Evolutionary conservation across 2,113 vertebrate species (phyloP), one percentile per base, ranked within the genome.

Genomic region (Caloenas nicobarica): DNA sequence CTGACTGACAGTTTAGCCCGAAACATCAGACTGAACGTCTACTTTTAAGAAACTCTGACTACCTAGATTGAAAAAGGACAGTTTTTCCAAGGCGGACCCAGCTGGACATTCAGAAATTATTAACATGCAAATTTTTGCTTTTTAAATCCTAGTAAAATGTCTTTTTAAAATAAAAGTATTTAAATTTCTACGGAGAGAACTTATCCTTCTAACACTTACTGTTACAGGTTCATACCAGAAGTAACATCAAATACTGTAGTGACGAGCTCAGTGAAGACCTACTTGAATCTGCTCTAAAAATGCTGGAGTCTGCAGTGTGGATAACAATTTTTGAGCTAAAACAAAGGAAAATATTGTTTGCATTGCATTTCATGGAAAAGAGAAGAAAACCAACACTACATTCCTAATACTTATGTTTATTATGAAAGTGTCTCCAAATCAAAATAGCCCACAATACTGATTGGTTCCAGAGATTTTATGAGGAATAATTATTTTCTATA

Each of bases 381-480:
- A 95, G 79, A 96, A 97, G 51, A 91, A 89, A 95, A 94, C 38
- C 26, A 8, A 95, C 70, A 58, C 74, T 38, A 82, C 11, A 71
- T 91, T 97, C 96, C 96, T 96, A 97, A 97, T 97, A 95, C 82
- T 97, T 96, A 98, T 87, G 92, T 98, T 98, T 98, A 98, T 98
- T 98, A 98, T 97, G 97, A 98, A 98, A 98, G 93, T 97, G 96
- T 97, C 96, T 98, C 94, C 96, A 97, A 98, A 97, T 97, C 95
- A 97, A 98, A 98, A 97, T 95, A 96, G 96, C 95, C 94, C 87
- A 97, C 98, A 97, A 97, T 94, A 97, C 91, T 90, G 74, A 97
- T 91, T 97, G 81, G 66, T 97, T 98, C 96, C 96, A 98, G 96
- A 97, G 81, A 97, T 96, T 95, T 96, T 95, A 97, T 91, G 92